These are phyloP conservation scores for Sebastes oblongus DNA, from an alignment of 2,797 vertebrate species.

Conservation along the genomic window DNA sequence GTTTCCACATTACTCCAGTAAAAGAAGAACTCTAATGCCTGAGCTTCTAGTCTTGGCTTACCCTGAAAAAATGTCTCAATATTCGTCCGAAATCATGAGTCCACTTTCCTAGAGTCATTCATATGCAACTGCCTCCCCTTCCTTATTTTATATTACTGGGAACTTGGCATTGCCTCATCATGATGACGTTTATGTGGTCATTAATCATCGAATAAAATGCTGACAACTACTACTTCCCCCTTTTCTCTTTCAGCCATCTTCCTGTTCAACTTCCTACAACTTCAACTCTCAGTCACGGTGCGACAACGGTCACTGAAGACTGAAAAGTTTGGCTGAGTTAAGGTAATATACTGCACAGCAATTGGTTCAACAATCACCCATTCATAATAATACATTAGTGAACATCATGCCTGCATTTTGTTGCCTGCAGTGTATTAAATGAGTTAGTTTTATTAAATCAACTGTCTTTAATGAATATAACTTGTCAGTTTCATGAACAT, in stretches of 20 bases:
- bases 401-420: background rate
- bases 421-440: too few relatives aligned
- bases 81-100: too few relatives aligned
- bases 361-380: background rate
- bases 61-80: too few relatives aligned
- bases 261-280: background rate
- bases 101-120: too few relatives aligned
- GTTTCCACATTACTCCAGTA: background rate
- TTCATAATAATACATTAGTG: background rate
- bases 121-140: background rate
- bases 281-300: background rate
- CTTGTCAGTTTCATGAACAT: too few relatives aligned
- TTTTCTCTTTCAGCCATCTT: background rate
- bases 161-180: background rate
- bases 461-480: too few relatives aligned
- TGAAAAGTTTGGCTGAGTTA: background rate
- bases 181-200: rapidly evolving
- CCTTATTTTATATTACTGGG: background rate
- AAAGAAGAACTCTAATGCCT: too few relatives aligned
- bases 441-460: too few relatives aligned
- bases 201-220: background rate
- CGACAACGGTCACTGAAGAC: background rate
- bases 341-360: background rate
- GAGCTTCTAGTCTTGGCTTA: too few relatives aligned
- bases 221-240: background rate